Evolutionary conservation across 2,113 vertebrate genomes (phyloP), one percentile per base, ranked within the genome.

Genomic region (Brienomyrus brachyistius): DNA sequence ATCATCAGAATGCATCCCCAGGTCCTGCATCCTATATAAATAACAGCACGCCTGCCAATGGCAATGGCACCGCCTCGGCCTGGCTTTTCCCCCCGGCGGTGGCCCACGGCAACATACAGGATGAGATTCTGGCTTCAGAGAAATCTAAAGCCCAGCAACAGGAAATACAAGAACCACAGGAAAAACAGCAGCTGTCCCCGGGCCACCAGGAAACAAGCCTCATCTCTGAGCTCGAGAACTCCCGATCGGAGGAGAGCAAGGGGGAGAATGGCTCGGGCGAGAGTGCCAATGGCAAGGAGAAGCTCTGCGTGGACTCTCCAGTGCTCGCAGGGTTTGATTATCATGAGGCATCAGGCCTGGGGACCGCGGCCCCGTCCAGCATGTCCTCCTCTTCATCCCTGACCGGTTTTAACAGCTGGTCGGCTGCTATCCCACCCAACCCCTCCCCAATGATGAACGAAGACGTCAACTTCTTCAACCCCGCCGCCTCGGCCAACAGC

Each of bases 401-500:
- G 91, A 97, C 97, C 90, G 97, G 98, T 92, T 99, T 99, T 86
- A 99, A 98, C 94, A 99, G 98, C 96, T 99, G 98, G 98, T 99
- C 98, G 91, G 96, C 98, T 91, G 98, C 98, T 59, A 97, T 99
- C 56, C 97, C 97, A 48, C 97, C 98, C 93, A 98, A 97, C 92
- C 98, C 98, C 91, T 98, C 98, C 91, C 96, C 97, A 48, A 97
- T 98, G 92, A 97, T 99, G 51, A 97, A 97, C 47, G 98, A 99
- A 94, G 98, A 99, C 90, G 97, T 98, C 85, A 98, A 98, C 91
- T 99, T 99, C 95, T 99, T 99, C 91, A 97, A 98, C 92, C 98
- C 98, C 2, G 92, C 97, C 70, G 96, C 97, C 94, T 98, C 98
- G 50, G 98, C 97, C 89, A 97, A 96, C 93, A 99, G 97, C 89